Percentiles rank a stretch among this genome's conserved stretches.
Conservation (phyloP, 2,797 vertebrate species). For the Calcarius lapponicus region DNA sequence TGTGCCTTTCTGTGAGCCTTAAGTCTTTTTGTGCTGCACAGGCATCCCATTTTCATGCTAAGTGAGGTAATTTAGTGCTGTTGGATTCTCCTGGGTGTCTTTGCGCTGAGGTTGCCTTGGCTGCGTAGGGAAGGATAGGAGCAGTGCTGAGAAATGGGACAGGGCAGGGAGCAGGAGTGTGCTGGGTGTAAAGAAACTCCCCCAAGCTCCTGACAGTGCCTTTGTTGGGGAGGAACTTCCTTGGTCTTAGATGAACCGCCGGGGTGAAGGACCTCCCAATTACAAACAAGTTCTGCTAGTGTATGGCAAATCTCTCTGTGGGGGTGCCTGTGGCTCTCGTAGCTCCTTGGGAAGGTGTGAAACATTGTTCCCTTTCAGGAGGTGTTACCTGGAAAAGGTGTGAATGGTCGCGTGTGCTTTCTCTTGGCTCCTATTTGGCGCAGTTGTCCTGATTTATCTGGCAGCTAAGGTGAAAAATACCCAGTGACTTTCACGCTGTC, state of each 20-base stretch:
- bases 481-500: background rate
- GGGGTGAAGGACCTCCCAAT: background rate
- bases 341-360: background rate
- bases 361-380: background rate
- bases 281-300: background rate
- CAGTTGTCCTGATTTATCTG: background rate
- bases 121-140: background rate
- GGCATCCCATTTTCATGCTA: constrained; percentile 33
- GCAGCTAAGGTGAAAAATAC: constrained; percentile 19
- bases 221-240: background rate
- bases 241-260: accelerated
- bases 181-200: background rate
- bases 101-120: background rate
- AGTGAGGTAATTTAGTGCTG: constrained; percentile 8
- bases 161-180: accelerated
- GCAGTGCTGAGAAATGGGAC: background rate
- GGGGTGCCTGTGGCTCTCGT: background rate
- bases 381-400: background rate
- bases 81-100: background rate
- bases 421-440: background rate
- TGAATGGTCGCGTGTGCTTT: background rate
- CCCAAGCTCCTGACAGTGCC: background rate
- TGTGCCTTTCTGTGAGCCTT: background rate
- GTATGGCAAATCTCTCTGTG: background rate
- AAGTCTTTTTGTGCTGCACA: background rate